Evolutionary conservation across 2,888 invertebrate species (phyloP), one percentile per base, ranked within the genome.

Genomic region (Deroplatys truncata): DNA sequence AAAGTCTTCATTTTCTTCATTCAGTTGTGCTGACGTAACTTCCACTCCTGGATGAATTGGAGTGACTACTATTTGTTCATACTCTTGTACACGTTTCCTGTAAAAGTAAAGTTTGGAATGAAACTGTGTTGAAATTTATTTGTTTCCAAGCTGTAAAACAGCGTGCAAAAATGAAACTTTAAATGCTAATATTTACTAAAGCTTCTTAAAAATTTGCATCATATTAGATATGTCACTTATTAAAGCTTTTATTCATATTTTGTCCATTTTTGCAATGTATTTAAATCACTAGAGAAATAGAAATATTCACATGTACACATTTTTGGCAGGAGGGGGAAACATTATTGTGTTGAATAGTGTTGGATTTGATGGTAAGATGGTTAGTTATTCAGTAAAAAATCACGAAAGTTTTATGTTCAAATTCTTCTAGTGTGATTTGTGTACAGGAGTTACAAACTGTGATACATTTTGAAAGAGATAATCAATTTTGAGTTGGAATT

Each of bases 1-100:
- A 94, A 99, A 99, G 94, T 99, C 99, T 93, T 97, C 97, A 93
- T 99, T 99, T 92, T 98, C 98, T 92, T 99, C 98, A 91, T 98
- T 99, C 88, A 99, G 94, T 92, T 98, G 97, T 90, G 98, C 96
- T 89, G 98, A 96, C 91, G 96, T 96, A 82, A 98, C 95, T 91
- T 97, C 96, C 72, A 98, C 96, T 89, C 96, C 97, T 0, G 97
- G 96, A 93, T 97, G 97, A 20, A 96, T 95, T 0, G 98, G 97
- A 13, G 98, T 97, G 89, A 98, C 97, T 8, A 98, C 97, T 91
- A 98, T 96, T 93, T 98, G 97, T 92, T 98, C 98, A 92, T 97
- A 98, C 92, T 97, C 97, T 90, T 96, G 95, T 25, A 97, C 96
- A 89, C 96, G 95, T 94, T 96, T 96, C 84, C 97, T 97, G 92